These are phyloP conservation scores for Cyrtorhinus lividipennis DNA, from an alignment of 1,140 invertebrate genomes.

Conservation along the genomic window DNA sequence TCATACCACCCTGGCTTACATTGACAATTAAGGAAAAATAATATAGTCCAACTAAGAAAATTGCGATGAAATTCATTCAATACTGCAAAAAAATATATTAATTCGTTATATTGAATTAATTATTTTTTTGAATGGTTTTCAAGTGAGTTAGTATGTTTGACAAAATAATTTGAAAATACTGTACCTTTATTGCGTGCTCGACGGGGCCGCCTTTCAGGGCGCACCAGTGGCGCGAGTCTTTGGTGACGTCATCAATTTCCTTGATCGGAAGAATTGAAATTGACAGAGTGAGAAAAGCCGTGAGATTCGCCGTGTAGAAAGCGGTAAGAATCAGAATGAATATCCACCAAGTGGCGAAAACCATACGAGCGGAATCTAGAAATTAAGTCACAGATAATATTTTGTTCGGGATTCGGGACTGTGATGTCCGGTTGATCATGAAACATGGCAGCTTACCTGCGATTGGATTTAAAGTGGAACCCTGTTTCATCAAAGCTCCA, in stretches of 20 bases:
- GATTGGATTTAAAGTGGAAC: constrained; percentile 57
- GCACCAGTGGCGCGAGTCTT: constrained; percentile 51
- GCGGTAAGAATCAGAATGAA: constrained; percentile 74
- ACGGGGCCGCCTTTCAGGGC: constrained; percentile 46
- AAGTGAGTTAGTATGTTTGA: no score
- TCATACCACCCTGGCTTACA: no score
- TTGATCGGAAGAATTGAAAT: constrained; percentile 64
- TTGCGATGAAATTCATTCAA: no score
- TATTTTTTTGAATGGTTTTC: no score
- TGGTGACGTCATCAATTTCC: constrained; percentile 47
- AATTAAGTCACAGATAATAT: constrained; percentile 12
- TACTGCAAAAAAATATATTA: no score
- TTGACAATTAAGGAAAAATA: no score
- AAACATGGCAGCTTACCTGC: constrained; percentile 39
- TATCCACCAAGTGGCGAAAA: constrained; percentile 84
- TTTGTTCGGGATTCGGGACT: background rate
- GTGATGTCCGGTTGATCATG: background rate
- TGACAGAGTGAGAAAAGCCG: constrained; percentile 71
- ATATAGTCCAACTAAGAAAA: no score
- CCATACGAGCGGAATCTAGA: constrained; percentile 56
- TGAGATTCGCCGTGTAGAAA: constrained; percentile 85
- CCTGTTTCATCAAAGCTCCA: constrained; percentile 74
- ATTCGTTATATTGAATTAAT: no score
- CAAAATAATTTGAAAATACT: no score
- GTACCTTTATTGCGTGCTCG: constrained; percentile 48